Evolutionary conservation across 2,888 invertebrate species (phyloP), one percentile per base, ranked within the genome.

Genomic region (Drosophila prolongata): DNA sequence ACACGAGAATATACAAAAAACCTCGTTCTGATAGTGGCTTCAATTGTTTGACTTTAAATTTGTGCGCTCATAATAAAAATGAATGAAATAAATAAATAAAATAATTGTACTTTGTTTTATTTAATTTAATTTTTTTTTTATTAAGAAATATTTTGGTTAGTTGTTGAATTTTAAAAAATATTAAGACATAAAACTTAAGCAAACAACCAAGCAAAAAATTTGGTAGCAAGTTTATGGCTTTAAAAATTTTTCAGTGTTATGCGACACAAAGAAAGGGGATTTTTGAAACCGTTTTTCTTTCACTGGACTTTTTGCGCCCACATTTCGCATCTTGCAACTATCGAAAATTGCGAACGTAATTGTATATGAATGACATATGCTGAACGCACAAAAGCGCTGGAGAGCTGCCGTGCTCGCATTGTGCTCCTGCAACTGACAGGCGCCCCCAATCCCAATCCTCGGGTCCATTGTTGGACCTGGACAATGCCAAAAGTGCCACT

Each of bases 351-450:
- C 70, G 80, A 78, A 64, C 58, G 86, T 87, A 87, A 88, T 88
- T 82, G 86, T 87, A 76, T 83, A 79, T 79, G 88, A 83, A 87
- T 88, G 83, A 68, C 83, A 86, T 85, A 82, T 87, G 88, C 74
- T 74, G 70, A 76, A 47, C 61, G 49, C 66, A 62, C 65, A 66
- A 67, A 66, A 66, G 65, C 67, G 46, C 34, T 54, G 54, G 46
- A 54, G 54, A 38, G 55, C 27, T 66, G 43, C 60, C 44, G 19
- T 43, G 61, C 69, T 74, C 11, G 42, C 85, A 84, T 87, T 87
- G 86, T 82, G 75, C 77, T 73, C 68, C 71, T 82, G 83, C 42
- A 68, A 73, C 52, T 69, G 75, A 64, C 87, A 77, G 61, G 76
- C 79, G 79, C 77, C 68, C 47, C 30, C 34, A 11, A 34, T 30